Percentiles rank a stretch among this genome's conserved stretches.
Evolutionary conservation across 2,888 invertebrate genomes (phyloP).

Genomic region (Agriopis leucophaearia): DNA sequence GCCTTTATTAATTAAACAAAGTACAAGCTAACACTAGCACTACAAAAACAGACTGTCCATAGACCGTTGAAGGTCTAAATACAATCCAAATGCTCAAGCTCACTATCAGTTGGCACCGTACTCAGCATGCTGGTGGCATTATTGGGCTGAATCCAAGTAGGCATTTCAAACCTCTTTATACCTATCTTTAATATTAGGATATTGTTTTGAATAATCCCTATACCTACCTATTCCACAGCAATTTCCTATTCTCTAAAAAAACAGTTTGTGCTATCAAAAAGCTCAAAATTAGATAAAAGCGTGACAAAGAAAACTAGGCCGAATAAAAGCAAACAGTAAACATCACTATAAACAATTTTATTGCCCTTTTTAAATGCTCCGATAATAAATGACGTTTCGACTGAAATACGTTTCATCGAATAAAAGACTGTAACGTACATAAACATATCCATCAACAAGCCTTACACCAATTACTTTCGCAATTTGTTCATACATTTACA

Average conservation of each 20-base stretch:
- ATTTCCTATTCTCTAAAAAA: background rate
- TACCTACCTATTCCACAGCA: background rate
- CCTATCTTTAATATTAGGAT: too few relatives aligned
- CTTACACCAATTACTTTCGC: constrained; percentile 26
- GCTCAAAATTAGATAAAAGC: constrained; percentile 13
- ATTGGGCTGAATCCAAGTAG: too few relatives aligned
- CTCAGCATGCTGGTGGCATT: too few relatives aligned
- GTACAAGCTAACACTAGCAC: too few relatives aligned
- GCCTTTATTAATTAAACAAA: too few relatives aligned
- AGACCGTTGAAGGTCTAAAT: too few relatives aligned
- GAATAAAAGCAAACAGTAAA: constrained; percentile 14
- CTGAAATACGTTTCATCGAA: constrained; percentile 22
- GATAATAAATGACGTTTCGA: constrained; percentile 17
- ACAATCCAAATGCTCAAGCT: too few relatives aligned
- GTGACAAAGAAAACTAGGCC: constrained; percentile 21
- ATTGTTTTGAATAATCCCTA: too few relatives aligned
- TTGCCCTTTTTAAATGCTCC: constrained; percentile 17
- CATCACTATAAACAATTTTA: constrained; percentile 23
- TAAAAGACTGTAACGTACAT: constrained; percentile 21
- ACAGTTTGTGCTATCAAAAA: constrained; percentile 11
- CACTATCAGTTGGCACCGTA: too few relatives aligned
- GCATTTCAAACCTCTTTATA: too few relatives aligned
- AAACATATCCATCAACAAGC: constrained; percentile 24
- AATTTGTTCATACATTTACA: constrained; percentile 23
- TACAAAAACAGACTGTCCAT: too few relatives aligned